Percentiles rank a stretch among this genome's conserved stretches.
phyloP scores from a whole-genome alignment of 2,113 vertebrate genomes.

The Pavo muticus region DNA sequence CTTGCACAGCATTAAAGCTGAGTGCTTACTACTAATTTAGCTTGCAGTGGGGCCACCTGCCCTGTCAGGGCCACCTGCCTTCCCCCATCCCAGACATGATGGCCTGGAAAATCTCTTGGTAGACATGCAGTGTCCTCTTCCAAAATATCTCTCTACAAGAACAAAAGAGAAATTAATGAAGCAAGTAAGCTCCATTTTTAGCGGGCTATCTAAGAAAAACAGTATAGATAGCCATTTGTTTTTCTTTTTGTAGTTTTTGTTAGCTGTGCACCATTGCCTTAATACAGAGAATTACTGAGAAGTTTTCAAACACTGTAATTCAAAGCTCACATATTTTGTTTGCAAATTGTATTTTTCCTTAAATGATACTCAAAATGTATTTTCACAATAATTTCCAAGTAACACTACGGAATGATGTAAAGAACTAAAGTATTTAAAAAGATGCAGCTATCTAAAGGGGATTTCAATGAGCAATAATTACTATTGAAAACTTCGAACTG shows the following conservation, averaged over 20 bases:
- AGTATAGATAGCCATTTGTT: neutral
- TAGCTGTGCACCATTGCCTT: neutral
- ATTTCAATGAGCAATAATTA: neutral
- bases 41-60: accelerated
- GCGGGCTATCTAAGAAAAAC: neutral
- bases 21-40: neutral
- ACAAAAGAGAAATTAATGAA: neutral
- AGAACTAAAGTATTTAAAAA: neutral
- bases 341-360: neutral
- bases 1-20: accelerated
- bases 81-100: accelerated
- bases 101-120: accelerated
- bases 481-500: neutral
- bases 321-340: neutral
- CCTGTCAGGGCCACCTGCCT: accelerated
- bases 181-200: neutral
- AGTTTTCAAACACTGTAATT: neutral
- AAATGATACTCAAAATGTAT: neutral
- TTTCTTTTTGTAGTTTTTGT: neutral
- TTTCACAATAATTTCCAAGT: neutral
- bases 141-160: neutral
- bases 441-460: accelerated
- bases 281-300: neutral
- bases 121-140: too few relatives aligned
- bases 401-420: neutral